Percentiles rank a stretch among this genome's conserved stretches.
phyloP scores from a whole-genome alignment of 2,888 invertebrate genomes.

The Caenorhabditis sinica region DNA sequence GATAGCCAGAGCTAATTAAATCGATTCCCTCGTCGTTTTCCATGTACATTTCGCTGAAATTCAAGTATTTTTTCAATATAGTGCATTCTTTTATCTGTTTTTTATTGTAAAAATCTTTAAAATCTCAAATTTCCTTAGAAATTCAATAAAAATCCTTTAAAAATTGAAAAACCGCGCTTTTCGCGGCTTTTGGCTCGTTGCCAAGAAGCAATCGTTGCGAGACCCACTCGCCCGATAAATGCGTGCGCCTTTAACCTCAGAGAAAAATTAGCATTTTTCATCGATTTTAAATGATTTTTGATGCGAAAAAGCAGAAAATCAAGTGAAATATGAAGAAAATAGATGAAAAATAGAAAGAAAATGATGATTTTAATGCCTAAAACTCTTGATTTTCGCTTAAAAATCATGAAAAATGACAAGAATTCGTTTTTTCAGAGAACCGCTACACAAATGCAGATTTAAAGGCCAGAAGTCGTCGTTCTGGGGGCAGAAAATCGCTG shows the following conservation, averaged over 20 bases:
- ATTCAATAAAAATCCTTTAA: not conserved
- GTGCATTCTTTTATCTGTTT: not conserved
- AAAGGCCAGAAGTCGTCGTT: not conserved
- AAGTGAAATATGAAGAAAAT: not conserved
- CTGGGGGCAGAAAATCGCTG: not conserved
- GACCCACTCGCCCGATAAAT: conserved; percentile 26
- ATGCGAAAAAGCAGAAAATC: not conserved
- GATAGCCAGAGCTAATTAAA: conserved; percentile 4
- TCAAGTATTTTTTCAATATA: not conserved
- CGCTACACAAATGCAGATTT: conserved; percentile 2
- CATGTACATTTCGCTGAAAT: conserved; percentile 37
- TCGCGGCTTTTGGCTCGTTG: conserved; percentile 56
- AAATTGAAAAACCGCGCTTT: conserved; percentile 48
- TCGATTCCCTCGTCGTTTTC: conserved; percentile 62
- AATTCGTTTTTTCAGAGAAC: conserved; percentile 2
- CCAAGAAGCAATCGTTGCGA: conserved; percentile 36
- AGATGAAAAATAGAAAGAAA: conserved; percentile 1
- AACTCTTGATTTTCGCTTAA: not conserved
- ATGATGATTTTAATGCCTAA: not conserved
- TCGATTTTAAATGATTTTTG: conserved; percentile 35
- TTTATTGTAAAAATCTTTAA: conserved; percentile 11
- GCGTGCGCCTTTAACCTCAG: conserved; percentile 42
- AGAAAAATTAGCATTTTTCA: conserved; percentile 31
- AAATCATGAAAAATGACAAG: not conserved
- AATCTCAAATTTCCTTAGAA: not conserved